phyloP scores from a whole-genome alignment of 2,113 vertebrate species.

The Gila orcuttii region DNA sequence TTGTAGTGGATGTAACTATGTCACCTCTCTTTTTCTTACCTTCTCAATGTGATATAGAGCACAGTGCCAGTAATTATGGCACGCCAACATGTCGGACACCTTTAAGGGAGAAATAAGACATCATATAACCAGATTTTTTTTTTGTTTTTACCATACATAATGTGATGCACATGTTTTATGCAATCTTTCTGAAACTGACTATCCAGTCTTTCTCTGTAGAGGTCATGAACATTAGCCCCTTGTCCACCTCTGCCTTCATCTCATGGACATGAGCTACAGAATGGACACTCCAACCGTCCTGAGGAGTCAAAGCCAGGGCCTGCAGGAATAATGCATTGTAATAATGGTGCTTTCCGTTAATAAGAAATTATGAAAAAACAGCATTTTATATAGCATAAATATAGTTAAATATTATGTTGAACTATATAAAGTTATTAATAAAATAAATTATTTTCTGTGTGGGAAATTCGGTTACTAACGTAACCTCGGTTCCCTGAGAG shows the following conservation, averaged over 20 bases:
- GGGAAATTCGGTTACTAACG: no score
- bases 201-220: constrained; percentile 86
- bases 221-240: constrained; percentile 87
- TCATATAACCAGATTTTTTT: not conserved
- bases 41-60: constrained; percentile 90
- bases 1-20: no score
- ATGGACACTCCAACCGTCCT: constrained; percentile 89
- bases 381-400: not conserved
- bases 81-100: constrained; percentile 85
- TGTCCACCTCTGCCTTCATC: constrained; percentile 87
- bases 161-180: not conserved
- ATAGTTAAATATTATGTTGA: not conserved
- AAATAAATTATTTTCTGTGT: no score
- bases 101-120: constrained; percentile 64
- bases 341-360: not conserved
- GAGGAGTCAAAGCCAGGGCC: constrained; percentile 81
- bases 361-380: not conserved
- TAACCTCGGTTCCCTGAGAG: no score
- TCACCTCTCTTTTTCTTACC: constrained; percentile 73
- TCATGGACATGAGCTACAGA: constrained; percentile 89
- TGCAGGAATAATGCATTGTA: constrained; percentile 56
- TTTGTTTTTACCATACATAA: not conserved
- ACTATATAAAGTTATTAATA: no score
- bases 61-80: constrained; percentile 99
- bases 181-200: constrained; percentile 68